Percentiles rank a stretch among this genome's conserved stretches.
These are phyloP conservation scores for Pygocentrus nattereri DNA, from an alignment of 2,797 vertebrate species.

Conservation along the genomic window DNA sequence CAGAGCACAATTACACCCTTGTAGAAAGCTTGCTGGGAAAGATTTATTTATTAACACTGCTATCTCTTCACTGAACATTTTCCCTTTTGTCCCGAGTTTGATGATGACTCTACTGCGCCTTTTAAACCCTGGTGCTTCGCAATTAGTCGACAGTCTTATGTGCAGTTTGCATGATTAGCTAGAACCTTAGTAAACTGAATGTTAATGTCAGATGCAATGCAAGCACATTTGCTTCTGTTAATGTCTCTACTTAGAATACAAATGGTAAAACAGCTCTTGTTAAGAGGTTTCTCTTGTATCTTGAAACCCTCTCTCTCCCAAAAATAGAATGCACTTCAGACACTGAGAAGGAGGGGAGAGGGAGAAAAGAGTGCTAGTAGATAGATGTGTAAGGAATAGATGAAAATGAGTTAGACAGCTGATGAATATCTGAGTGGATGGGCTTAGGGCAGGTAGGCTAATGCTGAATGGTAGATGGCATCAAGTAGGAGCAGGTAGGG, in stretches of 20 bases:
- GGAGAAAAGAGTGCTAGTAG: neutral
- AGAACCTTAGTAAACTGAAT: neutral
- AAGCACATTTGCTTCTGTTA: neutral
- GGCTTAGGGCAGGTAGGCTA: neutral
- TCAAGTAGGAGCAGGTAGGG: neutral
- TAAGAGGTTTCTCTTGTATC: neutral
- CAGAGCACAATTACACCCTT: too few species aligned
- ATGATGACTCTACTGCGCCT: neutral
- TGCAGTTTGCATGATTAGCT: neutral
- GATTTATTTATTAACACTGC: too few species aligned
- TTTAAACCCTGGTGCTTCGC: neutral
- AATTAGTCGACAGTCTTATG: neutral
- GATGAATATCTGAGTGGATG: conserved; percentile 3
- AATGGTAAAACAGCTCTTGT: neutral
- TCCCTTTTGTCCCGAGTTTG: neutral
- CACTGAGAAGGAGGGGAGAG: neutral
- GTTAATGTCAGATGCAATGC: neutral
- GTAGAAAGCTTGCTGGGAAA: too few species aligned
- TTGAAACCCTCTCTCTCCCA: neutral
- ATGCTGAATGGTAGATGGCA: neutral
- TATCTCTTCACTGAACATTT: too few species aligned
- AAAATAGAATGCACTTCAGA: neutral
- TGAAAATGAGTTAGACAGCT: neutral
- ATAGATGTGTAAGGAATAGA: neutral
- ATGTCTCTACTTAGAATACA: neutral